A percentile compares a stretch with the other conserved stretches of the same genome.
These are phyloP conservation scores for Rapana venosa DNA, from an alignment of 2,888 invertebrate species.

Conservation along the genomic window DNA sequence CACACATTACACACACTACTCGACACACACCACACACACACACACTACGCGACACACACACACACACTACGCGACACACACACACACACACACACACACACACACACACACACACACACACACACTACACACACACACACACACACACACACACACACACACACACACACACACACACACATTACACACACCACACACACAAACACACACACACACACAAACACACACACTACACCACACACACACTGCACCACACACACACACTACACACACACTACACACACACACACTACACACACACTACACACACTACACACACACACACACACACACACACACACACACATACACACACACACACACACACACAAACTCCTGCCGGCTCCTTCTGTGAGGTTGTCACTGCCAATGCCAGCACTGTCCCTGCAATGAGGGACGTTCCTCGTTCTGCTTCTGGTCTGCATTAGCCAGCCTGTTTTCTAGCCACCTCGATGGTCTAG, in stretches of 20 bases:
- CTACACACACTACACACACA: too few relatives aligned
- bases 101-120: background rate
- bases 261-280: background rate
- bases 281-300: background rate
- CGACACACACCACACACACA: background rate
- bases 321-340: background rate
- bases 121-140: too few relatives aligned
- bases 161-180: background rate
- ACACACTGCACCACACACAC: background rate
- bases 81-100: conserved; percentile 6
- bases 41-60: background rate
- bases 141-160: background rate
- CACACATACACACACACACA: background rate
- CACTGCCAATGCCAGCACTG: too few relatives aligned
- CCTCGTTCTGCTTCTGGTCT: too few relatives aligned
- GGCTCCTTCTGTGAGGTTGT: too few relatives aligned
- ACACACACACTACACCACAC: background rate
- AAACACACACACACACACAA: background rate
- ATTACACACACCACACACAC: background rate
- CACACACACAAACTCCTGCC: background rate
- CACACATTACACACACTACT: conserved; percentile 1
- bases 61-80: background rate
- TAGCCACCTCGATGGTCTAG: too few relatives aligned
- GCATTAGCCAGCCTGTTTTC: too few relatives aligned
- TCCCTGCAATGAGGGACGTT: too few relatives aligned